Conservation (phyloP, 1,140 invertebrate species). For the Drosophila erecta region DNA sequence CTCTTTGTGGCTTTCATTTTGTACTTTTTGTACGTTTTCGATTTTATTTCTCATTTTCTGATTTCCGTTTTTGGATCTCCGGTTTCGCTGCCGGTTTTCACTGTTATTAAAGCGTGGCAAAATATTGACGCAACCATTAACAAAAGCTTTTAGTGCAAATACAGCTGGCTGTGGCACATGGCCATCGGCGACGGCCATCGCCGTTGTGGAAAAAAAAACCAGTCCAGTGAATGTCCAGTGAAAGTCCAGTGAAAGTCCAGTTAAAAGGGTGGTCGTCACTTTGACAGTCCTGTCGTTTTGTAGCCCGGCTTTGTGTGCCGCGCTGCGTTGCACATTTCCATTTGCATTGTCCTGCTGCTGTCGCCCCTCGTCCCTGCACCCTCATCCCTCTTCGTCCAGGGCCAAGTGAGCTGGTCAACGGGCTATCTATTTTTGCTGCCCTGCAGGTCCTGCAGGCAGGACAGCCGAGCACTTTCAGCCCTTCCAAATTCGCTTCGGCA, state of each 20-base stretch:
- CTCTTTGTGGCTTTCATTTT: constrained; percentile 30
- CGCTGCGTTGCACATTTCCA: constrained; percentile 61
- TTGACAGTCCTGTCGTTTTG: constrained; percentile 73
- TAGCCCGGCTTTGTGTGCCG: constrained; percentile 49
- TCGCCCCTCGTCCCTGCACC: background rate
- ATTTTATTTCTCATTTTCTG: constrained; percentile 38
- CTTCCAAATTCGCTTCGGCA: constrained; percentile 36
- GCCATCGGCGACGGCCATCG: constrained; percentile 21
- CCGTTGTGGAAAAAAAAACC: constrained; percentile 31
- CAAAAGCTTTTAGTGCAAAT: constrained; percentile 76
- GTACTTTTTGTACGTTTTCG: constrained; percentile 6
- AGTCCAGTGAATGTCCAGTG: background rate
- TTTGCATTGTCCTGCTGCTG: constrained; percentile 58
- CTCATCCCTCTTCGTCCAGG: background rate
- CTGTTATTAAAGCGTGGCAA: constrained; percentile 65
- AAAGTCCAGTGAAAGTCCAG: no score
- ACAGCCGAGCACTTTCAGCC: constrained; percentile 1
- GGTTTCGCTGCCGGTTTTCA: constrained; percentile 16
- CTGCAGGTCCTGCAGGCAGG: constrained; percentile 26
- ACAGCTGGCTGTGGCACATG: constrained; percentile 52
- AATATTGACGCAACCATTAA: constrained; percentile 77
- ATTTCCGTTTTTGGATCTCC: constrained; percentile 47
- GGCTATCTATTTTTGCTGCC: constrained; percentile 30
- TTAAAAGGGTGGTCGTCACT: constrained; percentile 46
- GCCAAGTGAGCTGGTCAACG: constrained; percentile 19